A percentile compares a stretch with the other conserved stretches of the same genome.
phyloP scores from a whole-genome alignment of 2,888 invertebrate species.

The Apantesis nais region DNA sequence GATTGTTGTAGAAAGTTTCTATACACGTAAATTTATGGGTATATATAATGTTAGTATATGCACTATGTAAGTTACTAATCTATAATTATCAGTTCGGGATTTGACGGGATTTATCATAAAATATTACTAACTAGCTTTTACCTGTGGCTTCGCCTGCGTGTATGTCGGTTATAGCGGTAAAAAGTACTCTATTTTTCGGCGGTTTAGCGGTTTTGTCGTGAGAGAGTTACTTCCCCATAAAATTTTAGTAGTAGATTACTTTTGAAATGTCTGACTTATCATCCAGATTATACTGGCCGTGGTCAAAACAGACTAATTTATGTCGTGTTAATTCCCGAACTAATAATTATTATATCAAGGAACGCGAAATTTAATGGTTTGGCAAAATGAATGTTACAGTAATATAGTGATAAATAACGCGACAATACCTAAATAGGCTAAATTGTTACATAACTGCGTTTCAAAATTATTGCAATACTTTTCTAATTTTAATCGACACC shows the following conservation, averaged over 20 bases:
- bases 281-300: too few relatives aligned
- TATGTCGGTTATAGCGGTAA: too few relatives aligned
- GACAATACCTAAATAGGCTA: constrained; percentile 82
- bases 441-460: constrained; percentile 59
- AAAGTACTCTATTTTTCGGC: too few relatives aligned
- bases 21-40: constrained; percentile 44
- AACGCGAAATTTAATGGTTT: constrained; percentile 30
- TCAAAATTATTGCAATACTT: constrained; percentile 16
- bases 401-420: constrained; percentile 76
- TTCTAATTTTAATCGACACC: background rate
- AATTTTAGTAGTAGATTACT: too few relatives aligned
- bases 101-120: background rate
- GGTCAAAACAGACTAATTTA: too few relatives aligned
- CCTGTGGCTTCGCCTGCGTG: too few relatives aligned
- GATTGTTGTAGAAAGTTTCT: constrained; percentile 40
- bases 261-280: too few relatives aligned
- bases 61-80: constrained; percentile 26
- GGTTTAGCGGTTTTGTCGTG: too few relatives aligned
- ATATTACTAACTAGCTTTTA: too few relatives aligned
- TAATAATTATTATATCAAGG: constrained; percentile 1
- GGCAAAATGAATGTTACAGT: constrained; percentile 39
- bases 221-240: too few relatives aligned
- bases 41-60: constrained; percentile 1
- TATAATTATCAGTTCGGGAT: background rate
- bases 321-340: background rate